Percentiles rank a stretch among this genome's conserved stretches.
Conservation (phyloP, 2,113 vertebrate species). For the Otocyon megalotis region DNA sequence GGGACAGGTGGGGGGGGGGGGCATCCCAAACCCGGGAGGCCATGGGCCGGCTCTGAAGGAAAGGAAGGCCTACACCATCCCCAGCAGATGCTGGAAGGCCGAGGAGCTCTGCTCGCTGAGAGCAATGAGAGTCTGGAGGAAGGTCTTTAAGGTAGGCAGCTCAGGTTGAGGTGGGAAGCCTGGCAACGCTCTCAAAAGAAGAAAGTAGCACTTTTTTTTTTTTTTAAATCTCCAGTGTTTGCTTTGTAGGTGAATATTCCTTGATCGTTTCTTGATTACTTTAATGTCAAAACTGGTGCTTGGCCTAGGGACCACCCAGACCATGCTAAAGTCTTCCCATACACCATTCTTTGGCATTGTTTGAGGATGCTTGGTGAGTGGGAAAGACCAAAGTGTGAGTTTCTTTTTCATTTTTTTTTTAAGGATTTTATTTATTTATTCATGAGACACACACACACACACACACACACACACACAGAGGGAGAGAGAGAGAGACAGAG, state of each 20-base stretch:
- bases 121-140: neutral
- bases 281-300: slow-evolving; percentile 17
- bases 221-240: neutral
- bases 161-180: neutral
- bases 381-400: neutral
- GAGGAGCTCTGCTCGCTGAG: neutral
- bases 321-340: neutral
- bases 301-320: neutral
- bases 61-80: neutral
- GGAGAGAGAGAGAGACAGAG: no score
- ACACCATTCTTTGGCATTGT: neutral
- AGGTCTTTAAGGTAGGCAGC: neutral
- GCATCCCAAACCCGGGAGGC: neutral
- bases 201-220: neutral
- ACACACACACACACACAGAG: accelerated
- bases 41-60: no score
- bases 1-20: accelerated
- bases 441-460: no score
- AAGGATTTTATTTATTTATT: no score
- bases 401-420: neutral
- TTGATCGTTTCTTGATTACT: neutral
- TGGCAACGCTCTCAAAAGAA: slow-evolving; percentile 24
- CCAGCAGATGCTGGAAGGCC: neutral
- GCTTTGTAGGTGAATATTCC: neutral
- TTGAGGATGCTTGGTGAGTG: neutral